Evolutionary conservation across 2,113 vertebrate genomes (phyloP), one percentile per base, ranked within the genome.

Genomic region (Pagrus major): DNA sequence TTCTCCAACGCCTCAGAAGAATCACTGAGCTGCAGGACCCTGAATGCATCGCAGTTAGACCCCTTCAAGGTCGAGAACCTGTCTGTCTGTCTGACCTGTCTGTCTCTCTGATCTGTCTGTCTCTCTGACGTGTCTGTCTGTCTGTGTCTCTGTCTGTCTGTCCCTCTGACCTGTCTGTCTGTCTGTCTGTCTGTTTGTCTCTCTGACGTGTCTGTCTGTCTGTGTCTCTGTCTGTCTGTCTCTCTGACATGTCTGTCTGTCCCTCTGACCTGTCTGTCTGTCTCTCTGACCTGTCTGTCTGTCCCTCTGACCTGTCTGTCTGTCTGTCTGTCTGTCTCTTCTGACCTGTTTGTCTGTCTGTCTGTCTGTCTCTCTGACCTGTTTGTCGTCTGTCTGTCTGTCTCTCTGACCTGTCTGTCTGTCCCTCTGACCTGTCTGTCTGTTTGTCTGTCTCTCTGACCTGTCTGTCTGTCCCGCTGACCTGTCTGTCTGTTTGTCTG

Each of bases 21-120:
- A 16, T 69, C 70, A 4, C 42, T 84, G 49, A 84, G 4, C 33
- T 84, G 81, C 64, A 12, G 18, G 37, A 64, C 63, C 31, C 31
- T 56, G 76, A 78, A 74, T 8, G 18, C 69, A 35, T 68, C 75
- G 0, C 63, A 78, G 41, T 63, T 78, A 3, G 78, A 80, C 46
- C 54, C 74, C 0, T 67, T 72, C 12, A 33, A 78, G 81, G 81
- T 83, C 3, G 2, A 14, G 9, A 18, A 25, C 44, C 55, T 72
- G 10, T 67, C 35, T 70, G 14, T 75, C 29, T 58, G 14, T 35
- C 15, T 42, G 41, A 27, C 12, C 52, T 18, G 25, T 31, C 52
- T 55, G 14, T 55, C 52, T 55, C 9, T 54, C 11, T 39, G 1
- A 49, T 6, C 44, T 15, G 21, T 52, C 46, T 51, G 27, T 66